Conservation (phyloP, 2,797 vertebrate genomes). For the Taeniopygia guttata region DNA sequence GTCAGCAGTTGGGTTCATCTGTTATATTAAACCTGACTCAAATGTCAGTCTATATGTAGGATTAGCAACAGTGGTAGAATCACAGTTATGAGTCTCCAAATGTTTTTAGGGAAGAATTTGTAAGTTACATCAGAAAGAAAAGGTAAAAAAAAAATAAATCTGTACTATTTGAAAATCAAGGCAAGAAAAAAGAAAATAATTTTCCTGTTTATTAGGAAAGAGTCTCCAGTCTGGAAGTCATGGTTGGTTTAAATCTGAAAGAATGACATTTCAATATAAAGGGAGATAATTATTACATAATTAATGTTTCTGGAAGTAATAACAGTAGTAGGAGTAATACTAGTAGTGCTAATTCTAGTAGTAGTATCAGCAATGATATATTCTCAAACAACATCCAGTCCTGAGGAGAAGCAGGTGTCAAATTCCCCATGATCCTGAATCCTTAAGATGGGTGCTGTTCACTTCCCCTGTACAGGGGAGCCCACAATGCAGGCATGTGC, state of each 20-base stretch:
- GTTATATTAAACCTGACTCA: conserved; percentile 26
- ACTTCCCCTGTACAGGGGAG: neutral
- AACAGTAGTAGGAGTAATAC: neutral
- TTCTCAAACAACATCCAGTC: neutral
- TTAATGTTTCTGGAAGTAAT: neutral
- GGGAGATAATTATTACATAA: neutral
- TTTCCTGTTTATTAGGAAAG: neutral
- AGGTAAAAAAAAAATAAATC: neutral
- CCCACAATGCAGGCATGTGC: fast-evolving
- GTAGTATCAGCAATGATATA: neutral
- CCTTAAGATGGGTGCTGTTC: neutral
- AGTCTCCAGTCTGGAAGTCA: neutral
- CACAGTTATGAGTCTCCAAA: neutral
- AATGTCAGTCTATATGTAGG: conserved; percentile 9
- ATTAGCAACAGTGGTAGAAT: neutral
- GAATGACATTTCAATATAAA: neutral
- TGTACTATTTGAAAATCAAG: neutral
- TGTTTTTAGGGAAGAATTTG: neutral
- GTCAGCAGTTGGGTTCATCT: neutral
- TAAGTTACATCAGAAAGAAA: neutral
- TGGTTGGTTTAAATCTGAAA: neutral
- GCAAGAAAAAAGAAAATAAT: neutral
- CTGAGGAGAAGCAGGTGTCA: neutral
- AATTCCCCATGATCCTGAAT: neutral
- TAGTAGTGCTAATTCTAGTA: neutral